These are phyloP conservation scores for Mobula birostris DNA, from an alignment of 2,113 vertebrate species.

Conservation along the genomic window DNA sequence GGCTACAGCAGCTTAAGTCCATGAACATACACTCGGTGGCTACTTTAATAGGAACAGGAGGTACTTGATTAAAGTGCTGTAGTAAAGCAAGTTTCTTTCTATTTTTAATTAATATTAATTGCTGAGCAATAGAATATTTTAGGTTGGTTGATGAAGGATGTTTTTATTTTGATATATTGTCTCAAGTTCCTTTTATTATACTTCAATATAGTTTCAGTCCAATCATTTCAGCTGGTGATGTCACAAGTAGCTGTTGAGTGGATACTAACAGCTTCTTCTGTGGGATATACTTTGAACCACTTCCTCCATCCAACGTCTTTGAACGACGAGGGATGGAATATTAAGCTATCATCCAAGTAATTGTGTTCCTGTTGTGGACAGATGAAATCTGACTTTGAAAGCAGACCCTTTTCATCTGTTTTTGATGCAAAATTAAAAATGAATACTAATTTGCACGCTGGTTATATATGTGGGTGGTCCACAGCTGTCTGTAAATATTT, in stretches of 20 bases:
- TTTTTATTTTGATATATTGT: background rate
- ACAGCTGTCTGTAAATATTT: slow-evolving; percentile 39
- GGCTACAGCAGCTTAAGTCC: too few relatives aligned
- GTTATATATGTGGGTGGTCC: slow-evolving; percentile 39
- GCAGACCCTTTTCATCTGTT: background rate
- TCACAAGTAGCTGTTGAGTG: background rate
- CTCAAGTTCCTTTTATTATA: background rate
- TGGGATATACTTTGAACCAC: background rate
- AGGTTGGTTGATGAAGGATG: background rate
- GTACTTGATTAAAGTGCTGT: background rate
- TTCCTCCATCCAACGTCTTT: background rate
- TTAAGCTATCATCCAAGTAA: background rate
- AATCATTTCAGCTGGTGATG: background rate
- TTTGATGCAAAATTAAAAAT: background rate
- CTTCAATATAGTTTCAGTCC: background rate
- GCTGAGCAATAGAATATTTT: background rate
- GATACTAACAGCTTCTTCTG: background rate
- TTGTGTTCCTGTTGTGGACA: background rate
- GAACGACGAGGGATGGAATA: background rate
- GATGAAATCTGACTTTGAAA: background rate
- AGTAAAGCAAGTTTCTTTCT: background rate
- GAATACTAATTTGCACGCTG: background rate
- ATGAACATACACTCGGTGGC: too few relatives aligned
- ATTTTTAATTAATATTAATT: background rate
- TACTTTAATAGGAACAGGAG: too few relatives aligned